Percentiles rank a stretch among this genome's conserved stretches.
phyloP scores from a whole-genome alignment of 2,113 vertebrate species.

The Penelope pileata region DNA sequence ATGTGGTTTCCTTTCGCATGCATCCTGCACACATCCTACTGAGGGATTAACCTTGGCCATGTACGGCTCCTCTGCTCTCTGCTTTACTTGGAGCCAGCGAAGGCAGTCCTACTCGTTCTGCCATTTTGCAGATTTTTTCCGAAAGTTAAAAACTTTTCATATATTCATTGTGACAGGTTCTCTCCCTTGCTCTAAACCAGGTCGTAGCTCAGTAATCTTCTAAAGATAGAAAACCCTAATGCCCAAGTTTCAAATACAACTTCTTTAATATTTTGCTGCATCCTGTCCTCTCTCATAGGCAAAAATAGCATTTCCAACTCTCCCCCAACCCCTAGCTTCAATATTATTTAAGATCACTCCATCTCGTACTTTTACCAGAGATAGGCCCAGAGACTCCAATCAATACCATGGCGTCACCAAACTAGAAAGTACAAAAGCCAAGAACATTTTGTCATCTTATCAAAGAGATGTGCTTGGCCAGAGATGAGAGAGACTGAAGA shows the following conservation, averaged over 20 bases:
- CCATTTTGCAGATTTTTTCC: neutral
- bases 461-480: accelerated
- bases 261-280: neutral
- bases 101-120: neutral
- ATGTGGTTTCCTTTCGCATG: neutral
- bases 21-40: neutral
- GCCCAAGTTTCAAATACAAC: neutral
- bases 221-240: neutral
- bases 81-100: neutral
- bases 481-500: neutral
- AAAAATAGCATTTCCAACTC: neutral
- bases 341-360: neutral
- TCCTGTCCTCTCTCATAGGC: neutral
- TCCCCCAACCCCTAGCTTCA: neutral
- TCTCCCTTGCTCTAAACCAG: neutral
- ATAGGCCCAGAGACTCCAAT: neutral
- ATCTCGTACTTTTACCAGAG: neutral
- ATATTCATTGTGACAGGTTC: neutral
- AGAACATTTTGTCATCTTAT: neutral
- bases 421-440: neutral
- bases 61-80: neutral
- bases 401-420: neutral
- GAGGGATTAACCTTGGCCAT: neutral
- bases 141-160: neutral
- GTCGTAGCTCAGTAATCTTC: neutral